Evolutionary conservation across 2,797 vertebrate species (phyloP), one percentile per base, ranked within the genome.

Genomic region (Perodicticus potto): DNA sequence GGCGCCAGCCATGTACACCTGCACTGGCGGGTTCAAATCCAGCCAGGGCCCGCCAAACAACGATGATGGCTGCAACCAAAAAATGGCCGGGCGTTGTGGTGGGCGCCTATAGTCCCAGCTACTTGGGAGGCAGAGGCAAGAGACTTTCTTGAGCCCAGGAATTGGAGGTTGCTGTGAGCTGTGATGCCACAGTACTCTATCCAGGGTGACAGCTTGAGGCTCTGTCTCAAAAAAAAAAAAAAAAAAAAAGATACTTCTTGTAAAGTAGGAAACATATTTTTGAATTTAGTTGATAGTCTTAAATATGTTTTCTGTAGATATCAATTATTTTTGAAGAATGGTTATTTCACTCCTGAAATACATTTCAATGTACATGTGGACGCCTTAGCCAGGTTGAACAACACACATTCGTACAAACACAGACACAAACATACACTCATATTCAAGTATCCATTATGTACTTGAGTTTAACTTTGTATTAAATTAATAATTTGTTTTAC

Each of bases 271-370:
- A 83, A 86, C 19, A 49, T n/a, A 4, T 45, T 77, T 92, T 67
- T 40, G 13, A 67, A 40, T 55, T 65, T 25, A 57, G 32, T 45
- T 91, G 76, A 73, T 37, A 67, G 9, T 63, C 59, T 70, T 49
- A 86, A 32, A 37, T 32, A 25, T 83, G 37, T 63, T 82, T 93
- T n/a, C 45, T 22, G 57, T n/a, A 59, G 4, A 34, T 78, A 5
- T 16, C 29, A 83, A 40, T 82, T 91, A 88, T 95, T 67, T 93
- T 73, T 72, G 17, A 92, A 74, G 17, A 96, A 7, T 85, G 10
- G 53, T 32, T 63, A 8, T 40, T 72, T 94, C 37, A 57, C 12
- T 92, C 20, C 29, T n/a, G 25, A 91, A 73, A 34, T 59, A 84
- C 32, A 43, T 19, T 37, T 22, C 16, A 72, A 2, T 14, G 2